These are phyloP conservation scores for Coleophora flavipennella DNA, from an alignment of 2,888 invertebrate species.

Conservation along the genomic window DNA sequence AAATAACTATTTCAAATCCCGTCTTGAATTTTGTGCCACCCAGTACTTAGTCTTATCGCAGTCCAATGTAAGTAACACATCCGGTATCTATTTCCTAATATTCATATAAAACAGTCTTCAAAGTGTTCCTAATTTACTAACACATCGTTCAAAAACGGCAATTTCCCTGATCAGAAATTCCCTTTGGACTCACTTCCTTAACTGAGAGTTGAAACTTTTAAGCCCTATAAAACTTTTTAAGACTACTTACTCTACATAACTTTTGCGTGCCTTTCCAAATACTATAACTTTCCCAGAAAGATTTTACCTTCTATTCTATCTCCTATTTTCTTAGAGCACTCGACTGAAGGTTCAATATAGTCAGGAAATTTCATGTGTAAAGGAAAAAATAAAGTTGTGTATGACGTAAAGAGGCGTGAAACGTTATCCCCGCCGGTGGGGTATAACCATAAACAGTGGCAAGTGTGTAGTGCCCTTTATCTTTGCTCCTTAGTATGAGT, in stretches of 20 bases:
- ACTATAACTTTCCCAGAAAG: slow-evolving; percentile 30
- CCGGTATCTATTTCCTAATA: too few relatives aligned
- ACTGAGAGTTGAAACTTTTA: slow-evolving; percentile 47
- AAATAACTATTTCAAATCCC: too few relatives aligned
- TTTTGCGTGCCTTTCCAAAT: slow-evolving; percentile 48
- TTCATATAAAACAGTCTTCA: too few relatives aligned
- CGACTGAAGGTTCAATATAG: slow-evolving; percentile 7
- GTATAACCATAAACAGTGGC: slow-evolving; percentile 50
- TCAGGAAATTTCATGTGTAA: background rate
- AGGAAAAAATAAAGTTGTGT: slow-evolving; percentile 7
- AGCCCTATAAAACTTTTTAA: slow-evolving; percentile 64
- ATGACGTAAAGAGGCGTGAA: slow-evolving; percentile 44
- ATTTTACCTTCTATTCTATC: slow-evolving; percentile 6
- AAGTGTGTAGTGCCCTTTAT: slow-evolving; percentile 41
- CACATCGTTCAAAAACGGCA: too few relatives aligned
- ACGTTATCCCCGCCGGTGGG: slow-evolving; percentile 39
- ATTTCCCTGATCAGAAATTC: slow-evolving; percentile 50
- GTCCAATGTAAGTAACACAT: too few relatives aligned
- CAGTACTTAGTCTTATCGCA: too few relatives aligned
- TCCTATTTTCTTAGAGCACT: slow-evolving; percentile 1
- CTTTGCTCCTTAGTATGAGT: slow-evolving; percentile 24
- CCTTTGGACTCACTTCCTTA: slow-evolving; percentile 45
- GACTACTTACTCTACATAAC: slow-evolving; percentile 66
- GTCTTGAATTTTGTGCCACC: too few relatives aligned
- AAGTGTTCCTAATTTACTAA: too few relatives aligned